These are phyloP conservation scores for Misgurnus mizolepis DNA, from an alignment of 2,113 vertebrate genomes.

Conservation along the genomic window DNA sequence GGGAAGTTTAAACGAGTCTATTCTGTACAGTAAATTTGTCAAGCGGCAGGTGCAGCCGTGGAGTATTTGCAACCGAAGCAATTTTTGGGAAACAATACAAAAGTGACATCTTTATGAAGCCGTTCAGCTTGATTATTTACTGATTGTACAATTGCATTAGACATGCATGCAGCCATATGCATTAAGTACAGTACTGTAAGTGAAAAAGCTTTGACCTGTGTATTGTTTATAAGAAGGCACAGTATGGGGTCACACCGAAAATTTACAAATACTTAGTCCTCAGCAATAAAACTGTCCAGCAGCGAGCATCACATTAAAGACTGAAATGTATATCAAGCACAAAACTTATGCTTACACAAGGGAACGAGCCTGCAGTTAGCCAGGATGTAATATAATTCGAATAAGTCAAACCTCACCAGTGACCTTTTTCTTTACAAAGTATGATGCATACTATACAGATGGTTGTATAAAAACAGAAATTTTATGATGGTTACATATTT, in stretches of 20 bases:
- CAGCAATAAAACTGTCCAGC: too few relatives aligned
- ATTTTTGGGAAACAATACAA: background rate
- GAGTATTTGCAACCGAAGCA: background rate
- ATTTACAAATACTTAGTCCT: too few relatives aligned
- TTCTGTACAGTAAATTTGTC: slow-evolving; percentile 2
- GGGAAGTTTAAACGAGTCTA: slow-evolving; percentile 9
- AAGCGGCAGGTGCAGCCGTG: slow-evolving; percentile 38
- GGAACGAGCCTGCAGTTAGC: background rate
- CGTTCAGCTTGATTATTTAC: background rate
- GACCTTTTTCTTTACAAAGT: background rate
- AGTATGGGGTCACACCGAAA: too few relatives aligned
- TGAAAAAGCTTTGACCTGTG: too few relatives aligned
- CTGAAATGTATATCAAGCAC: too few relatives aligned
- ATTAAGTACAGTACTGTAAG: too few relatives aligned
- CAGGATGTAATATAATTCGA: background rate
- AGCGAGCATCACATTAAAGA: too few relatives aligned
- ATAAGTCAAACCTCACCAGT: background rate
- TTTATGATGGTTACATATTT: background rate
- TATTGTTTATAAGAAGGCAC: too few relatives aligned
- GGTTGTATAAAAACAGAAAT: background rate
- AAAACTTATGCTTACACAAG: background rate
- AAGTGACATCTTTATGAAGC: background rate
- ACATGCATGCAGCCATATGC: background rate
- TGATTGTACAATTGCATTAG: background rate
- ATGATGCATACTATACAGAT: background rate